These are phyloP conservation scores for Acronicta aceris DNA, from an alignment of 2,888 invertebrate genomes.

Conservation along the genomic window DNA sequence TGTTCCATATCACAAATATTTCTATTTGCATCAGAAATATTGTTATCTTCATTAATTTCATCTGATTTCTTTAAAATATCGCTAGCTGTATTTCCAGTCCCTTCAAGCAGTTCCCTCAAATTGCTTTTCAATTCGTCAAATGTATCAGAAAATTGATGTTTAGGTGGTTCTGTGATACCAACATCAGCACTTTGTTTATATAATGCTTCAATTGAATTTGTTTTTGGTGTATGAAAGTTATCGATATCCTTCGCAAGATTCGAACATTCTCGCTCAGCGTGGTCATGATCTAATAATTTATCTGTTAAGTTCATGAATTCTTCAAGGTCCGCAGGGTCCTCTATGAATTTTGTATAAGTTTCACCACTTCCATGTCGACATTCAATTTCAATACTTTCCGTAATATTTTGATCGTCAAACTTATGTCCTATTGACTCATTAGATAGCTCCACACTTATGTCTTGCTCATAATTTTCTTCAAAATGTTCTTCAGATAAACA, in stretches of 20 bases:
- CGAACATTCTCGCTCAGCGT: constrained; percentile 53
- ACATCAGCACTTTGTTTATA: constrained; percentile 56
- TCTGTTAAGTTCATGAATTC: constrained; percentile 83
- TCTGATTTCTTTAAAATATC: constrained; percentile 47
- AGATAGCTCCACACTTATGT: constrained; percentile 69
- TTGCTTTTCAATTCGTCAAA: constrained; percentile 78
- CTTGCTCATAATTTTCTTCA: constrained; percentile 73
- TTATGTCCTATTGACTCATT: constrained; percentile 71
- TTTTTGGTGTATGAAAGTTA: constrained; percentile 79
- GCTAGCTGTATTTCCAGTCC: constrained; percentile 61
- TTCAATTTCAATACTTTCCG: constrained; percentile 60
- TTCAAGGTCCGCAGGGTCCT: constrained; percentile 79
- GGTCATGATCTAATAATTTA: constrained; percentile 72
- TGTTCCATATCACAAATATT: constrained; percentile 81
- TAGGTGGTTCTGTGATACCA: constrained; percentile 38
- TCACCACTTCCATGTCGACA: constrained; percentile 82
- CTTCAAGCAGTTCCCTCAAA: constrained; percentile 74
- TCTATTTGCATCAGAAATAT: constrained; percentile 46
- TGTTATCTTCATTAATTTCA: constrained; percentile 47
- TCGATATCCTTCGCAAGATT: constrained; percentile 65
- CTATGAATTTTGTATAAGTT: constrained; percentile 84
- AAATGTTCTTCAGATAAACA: constrained; percentile 71
- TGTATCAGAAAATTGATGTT: constrained; percentile 73
- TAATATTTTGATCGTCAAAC: constrained; percentile 56
- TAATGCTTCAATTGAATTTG: constrained; percentile 79